These are phyloP conservation scores for Pseudococcus longispinus DNA, from an alignment of 2,888 invertebrate genomes.

Conservation along the genomic window DNA sequence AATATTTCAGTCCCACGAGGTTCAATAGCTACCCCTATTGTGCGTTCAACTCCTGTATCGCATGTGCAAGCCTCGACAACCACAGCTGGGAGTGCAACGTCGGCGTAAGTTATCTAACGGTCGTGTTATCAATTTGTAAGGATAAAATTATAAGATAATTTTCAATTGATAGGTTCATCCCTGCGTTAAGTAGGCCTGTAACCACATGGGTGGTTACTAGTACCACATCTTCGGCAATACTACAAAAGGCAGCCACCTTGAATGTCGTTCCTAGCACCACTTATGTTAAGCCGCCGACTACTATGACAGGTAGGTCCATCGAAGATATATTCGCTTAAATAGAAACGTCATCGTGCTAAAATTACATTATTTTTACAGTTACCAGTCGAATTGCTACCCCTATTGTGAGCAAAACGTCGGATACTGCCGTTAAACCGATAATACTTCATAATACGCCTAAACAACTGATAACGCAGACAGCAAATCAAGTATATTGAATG, in stretches of 20 bases:
- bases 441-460: slow-evolving; percentile 52
- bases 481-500: slow-evolving; percentile 12
- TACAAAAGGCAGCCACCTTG: slow-evolving; percentile 40
- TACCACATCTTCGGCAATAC: slow-evolving; percentile 39
- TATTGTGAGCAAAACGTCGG: slow-evolving; percentile 49
- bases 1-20: slow-evolving; percentile 41
- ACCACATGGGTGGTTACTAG: slow-evolving; percentile 51
- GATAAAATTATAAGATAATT: background rate
- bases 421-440: slow-evolving; percentile 47
- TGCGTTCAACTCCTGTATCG: slow-evolving; percentile 39
- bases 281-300: slow-evolving; percentile 33
- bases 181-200: slow-evolving; percentile 48
- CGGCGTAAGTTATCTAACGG: slow-evolving; percentile 23
- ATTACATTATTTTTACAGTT: slow-evolving; percentile 32
- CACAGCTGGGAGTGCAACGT: background rate
- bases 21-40: slow-evolving; percentile 36
- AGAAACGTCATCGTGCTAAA: background rate
- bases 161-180: slow-evolving; percentile 30
- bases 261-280: slow-evolving; percentile 50
- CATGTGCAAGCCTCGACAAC: slow-evolving; percentile 32
- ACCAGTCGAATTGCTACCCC: slow-evolving; percentile 53
- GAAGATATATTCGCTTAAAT: background rate
- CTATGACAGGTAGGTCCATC: slow-evolving; percentile 44
- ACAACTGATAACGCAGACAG: slow-evolving; percentile 43
- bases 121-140: background rate